Base-by-base conservation (phyloP, 2,113 vertebrate genomes). In the Corvus moneduloides region DNA sequence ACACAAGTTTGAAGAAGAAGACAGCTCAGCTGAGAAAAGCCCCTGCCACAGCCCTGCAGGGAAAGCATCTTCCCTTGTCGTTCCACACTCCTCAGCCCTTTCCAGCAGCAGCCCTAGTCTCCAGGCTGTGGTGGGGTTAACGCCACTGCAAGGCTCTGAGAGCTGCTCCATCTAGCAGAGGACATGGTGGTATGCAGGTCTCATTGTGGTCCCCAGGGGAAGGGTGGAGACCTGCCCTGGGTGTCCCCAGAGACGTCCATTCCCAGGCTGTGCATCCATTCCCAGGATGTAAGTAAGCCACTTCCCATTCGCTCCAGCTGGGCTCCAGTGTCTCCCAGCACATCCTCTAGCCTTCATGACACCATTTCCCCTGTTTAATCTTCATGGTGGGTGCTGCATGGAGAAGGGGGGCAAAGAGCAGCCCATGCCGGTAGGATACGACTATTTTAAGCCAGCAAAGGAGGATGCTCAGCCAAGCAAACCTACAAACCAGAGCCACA, bases 361-460 rank as follows among this genome's bases (percentile, higher is more conserved):
- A 62, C 21, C 35, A 52, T 52, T 43, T 84, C 28, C 19, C 55
- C 33, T 32, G 19, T 56, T 85, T 13, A 27, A 19, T 30, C 64
- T n/a, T 80, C 55, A 2, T 15, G 21, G 24, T 69, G 81, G 51
- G 7, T 69, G 18, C 68, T 35, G 16, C 8, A 1, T 13, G 41
- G 41, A 79, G 62, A 35, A 52, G 44, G 58, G 79, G 67, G 77
- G 49, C 49, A 59, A 71, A 75, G 52, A 81, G 46, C 51, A 89
- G 37, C 67, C 44, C 6, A 0, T 1, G 4, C 27, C 1, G 0
- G 28, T 28, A 24, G 41, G 24, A 26, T 55, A 21, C 1, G 3
- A 52, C 8, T 2, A 2, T 67, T 75, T 82, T 21, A 83, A 72
- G 54, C 62, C 4, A 8, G 35, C 18, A 85, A 22, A 64, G 54